Conservation (phyloP, 2,797 vertebrate genomes). For the Phoebastria nigripes region DNA sequence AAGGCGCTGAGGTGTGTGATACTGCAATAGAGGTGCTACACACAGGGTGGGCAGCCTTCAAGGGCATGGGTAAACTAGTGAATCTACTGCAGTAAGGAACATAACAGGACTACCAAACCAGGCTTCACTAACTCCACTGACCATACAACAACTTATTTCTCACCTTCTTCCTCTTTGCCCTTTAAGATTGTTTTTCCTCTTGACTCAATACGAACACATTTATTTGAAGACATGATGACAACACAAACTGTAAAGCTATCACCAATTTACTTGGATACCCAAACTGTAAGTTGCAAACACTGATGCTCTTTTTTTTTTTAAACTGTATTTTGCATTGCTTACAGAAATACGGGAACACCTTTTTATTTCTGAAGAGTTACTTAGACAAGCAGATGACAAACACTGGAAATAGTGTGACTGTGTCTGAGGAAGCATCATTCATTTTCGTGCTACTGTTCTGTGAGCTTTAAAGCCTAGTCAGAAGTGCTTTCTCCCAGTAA, state of each 20-base stretch:
- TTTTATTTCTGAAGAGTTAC: neutral
- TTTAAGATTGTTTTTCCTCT: neutral
- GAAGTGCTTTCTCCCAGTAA: neutral
- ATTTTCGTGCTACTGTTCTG: neutral
- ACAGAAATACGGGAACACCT: neutral
- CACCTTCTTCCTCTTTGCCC: neutral
- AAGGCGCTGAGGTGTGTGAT: fast-evolving
- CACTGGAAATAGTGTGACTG: neutral
- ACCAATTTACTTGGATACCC: neutral
- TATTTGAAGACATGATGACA: neutral
- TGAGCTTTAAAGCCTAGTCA: neutral
- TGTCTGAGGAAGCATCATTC: neutral
- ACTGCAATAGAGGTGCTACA: neutral
- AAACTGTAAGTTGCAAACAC: neutral
- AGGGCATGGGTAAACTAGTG: fast-evolving
- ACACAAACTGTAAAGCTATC: neutral
- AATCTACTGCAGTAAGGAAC: neutral
- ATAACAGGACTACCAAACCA: neutral
- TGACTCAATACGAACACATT: neutral
- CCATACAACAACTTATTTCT: neutral
- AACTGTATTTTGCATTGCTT: neutral
- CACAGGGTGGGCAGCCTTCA: neutral
- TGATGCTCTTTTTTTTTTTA: neutral
- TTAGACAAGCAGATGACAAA: neutral
- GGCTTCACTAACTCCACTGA: neutral